phyloP scores from a whole-genome alignment of 2,797 vertebrate genomes.

The Falco rusticolus region DNA sequence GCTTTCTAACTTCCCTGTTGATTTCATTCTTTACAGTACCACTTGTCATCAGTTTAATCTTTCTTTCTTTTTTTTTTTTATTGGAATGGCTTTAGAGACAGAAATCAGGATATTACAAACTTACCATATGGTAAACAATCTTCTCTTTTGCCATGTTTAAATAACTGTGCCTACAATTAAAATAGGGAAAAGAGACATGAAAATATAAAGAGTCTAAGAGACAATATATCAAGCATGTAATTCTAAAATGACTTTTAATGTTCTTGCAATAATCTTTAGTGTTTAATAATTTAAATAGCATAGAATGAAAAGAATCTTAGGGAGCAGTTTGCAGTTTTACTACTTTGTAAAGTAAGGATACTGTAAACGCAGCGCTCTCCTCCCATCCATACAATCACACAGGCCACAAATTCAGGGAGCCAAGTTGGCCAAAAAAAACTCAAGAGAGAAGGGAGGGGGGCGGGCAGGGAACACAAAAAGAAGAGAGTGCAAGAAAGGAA shows the following conservation, averaged over 20 bases:
- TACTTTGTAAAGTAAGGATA: not conserved
- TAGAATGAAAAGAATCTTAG: not conserved
- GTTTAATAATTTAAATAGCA: not conserved
- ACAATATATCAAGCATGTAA: not conserved
- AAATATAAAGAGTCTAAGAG: not conserved
- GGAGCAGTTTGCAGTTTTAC: not conserved
- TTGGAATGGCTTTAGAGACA: not conserved
- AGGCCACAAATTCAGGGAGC: not conserved
- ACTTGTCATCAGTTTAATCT: not conserved
- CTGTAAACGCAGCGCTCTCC: not conserved
- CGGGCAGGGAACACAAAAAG: too few relatives aligned
- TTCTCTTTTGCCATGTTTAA: conserved; percentile 95
- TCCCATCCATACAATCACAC: not conserved
- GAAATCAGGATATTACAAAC: conserved; percentile 24
- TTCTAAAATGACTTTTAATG: not conserved
- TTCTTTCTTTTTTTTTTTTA: not conserved
- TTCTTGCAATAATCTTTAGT: not conserved
- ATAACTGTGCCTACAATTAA: conserved; percentile 88
- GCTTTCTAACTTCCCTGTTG: not conserved
- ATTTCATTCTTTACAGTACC: not conserved
- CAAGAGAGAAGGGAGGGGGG: not conserved
- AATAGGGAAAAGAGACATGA: conserved; percentile 5
- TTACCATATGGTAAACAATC: conserved; percentile 93
- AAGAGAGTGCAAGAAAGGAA: too few relatives aligned
- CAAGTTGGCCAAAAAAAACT: not conserved